Percentiles rank a stretch among this genome's conserved stretches.
Evolutionary conservation across 2,113 vertebrate genomes (phyloP).

Genomic region (Otis tarda): DNA sequence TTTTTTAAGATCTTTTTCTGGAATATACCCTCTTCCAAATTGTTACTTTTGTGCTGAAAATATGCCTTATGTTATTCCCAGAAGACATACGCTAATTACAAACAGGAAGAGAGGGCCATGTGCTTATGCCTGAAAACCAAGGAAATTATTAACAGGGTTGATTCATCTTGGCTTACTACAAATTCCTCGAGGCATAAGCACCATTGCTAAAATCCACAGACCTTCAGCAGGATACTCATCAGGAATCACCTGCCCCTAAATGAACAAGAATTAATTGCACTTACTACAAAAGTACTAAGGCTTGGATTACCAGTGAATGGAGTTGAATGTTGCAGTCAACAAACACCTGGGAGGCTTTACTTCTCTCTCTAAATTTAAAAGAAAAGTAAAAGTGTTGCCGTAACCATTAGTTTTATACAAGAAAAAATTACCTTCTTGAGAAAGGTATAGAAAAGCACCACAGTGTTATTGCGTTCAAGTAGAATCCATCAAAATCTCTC

Average conservation of each 20-base stretch:
- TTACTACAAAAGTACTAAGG: neutral
- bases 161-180: neutral
- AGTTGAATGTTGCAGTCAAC: neutral
- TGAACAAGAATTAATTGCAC: neutral
- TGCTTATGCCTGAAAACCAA: neutral
- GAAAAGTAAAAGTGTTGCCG: neutral
- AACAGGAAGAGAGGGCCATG: neutral
- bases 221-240: neutral
- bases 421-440: neutral
- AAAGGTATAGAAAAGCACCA: neutral
- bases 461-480: rapidly evolving
- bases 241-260: neutral
- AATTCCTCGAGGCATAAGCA: neutral
- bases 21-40: neutral
- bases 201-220: neutral
- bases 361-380: neutral
- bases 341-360: neutral
- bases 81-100: neutral
- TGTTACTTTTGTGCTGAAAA: neutral
- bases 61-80: neutral
- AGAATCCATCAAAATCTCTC: neutral
- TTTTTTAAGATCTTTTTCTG: neutral
- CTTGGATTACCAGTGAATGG: neutral
- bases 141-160: neutral
- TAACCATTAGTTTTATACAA: neutral